Evolutionary conservation across 2,113 vertebrate genomes (phyloP).

Genomic region (Pseudorectes ferrugineus): DNA sequence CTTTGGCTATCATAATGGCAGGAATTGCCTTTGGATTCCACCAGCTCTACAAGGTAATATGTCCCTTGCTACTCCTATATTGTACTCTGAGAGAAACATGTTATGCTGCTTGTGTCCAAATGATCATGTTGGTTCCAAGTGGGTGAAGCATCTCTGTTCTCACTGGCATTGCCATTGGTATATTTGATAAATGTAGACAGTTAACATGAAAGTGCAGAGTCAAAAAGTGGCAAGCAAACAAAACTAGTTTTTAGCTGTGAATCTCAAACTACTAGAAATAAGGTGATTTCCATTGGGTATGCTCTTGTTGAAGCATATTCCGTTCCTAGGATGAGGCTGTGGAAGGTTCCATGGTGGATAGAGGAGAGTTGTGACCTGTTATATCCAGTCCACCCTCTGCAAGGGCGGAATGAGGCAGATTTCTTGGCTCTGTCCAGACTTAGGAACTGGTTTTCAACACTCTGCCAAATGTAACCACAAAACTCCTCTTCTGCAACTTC

Average conservation of each 20-base stretch:
- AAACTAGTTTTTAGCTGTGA: neutral
- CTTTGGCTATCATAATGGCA: slow-evolving; percentile 90
- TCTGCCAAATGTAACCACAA: neutral
- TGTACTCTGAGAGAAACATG: neutral
- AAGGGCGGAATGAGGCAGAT: neutral
- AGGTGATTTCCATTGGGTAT: neutral
- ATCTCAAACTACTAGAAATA: neutral
- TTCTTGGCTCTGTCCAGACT: neutral
- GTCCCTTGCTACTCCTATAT: neutral
- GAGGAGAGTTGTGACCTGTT: neutral
- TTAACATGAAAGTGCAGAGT: neutral
- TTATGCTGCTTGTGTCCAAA: neutral
- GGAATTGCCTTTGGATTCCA: slow-evolving; percentile 93
- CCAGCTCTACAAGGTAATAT: slow-evolving; percentile 90
- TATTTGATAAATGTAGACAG: neutral
- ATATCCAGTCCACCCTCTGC: neutral
- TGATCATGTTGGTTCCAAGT: neutral
- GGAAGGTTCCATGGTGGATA: neutral
- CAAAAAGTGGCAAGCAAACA: neutral
- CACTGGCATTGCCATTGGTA: neutral
- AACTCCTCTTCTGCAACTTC: neutral
- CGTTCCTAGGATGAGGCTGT: neutral
- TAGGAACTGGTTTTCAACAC: neutral
- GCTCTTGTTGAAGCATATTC: neutral
- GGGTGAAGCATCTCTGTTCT: neutral